These are phyloP conservation scores for Mesocricetus auratus DNA, from an alignment of 2,113 vertebrate genomes.

Conservation along the genomic window DNA sequence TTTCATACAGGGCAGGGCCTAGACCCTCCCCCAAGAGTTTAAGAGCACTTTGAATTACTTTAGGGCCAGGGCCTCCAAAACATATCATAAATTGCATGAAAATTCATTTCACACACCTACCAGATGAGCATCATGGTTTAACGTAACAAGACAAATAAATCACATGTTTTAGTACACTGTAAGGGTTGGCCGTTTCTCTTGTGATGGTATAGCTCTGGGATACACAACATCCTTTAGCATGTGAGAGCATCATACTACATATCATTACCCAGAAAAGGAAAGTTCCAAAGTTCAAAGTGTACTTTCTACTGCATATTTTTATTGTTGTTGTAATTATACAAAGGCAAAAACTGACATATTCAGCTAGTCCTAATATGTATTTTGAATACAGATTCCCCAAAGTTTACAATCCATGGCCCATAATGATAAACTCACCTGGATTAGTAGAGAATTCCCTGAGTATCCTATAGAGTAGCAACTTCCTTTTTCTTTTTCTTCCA, in stretches of 20 bases:
- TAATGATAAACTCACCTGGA: not conserved
- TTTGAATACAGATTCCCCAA: not conserved
- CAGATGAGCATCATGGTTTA: not conserved
- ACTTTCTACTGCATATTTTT: not conserved
- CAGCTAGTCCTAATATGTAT: not conserved
- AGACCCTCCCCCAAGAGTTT: no score
- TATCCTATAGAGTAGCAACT: not conserved
- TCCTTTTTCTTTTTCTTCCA: no score
- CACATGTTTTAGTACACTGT: not conserved
- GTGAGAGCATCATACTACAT: rapidly evolving
- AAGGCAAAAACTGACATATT: not conserved
- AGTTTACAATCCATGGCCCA: no score
- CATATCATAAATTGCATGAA: no score
- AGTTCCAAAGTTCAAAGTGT: not conserved
- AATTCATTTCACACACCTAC: not conserved
- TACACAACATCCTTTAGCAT: no score
- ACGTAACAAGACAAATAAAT: not conserved
- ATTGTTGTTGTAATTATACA: not conserved
- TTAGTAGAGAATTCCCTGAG: not conserved
- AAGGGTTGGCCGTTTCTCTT: not conserved
- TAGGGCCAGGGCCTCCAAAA: not conserved
- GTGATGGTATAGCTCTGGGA: not conserved
- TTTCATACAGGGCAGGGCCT: no score
- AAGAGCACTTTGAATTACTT: not conserved
- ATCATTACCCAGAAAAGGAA: not conserved